Conservation (phyloP, 2,797 vertebrate genomes). For the Adrianichthys oophorus region DNA sequence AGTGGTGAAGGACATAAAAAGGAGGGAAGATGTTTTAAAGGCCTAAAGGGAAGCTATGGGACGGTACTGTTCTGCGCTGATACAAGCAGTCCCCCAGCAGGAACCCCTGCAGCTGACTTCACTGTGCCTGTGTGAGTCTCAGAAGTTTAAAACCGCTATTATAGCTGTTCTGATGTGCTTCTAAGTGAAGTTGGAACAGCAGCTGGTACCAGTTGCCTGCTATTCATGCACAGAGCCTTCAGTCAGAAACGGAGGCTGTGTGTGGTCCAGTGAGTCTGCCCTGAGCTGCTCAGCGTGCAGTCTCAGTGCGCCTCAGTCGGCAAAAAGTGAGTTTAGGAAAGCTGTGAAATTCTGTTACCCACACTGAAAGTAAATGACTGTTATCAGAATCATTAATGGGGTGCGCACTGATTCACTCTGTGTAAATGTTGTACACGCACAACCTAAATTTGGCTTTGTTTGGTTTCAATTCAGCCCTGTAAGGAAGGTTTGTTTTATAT, state of each 20-base stretch:
- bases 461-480: no score
- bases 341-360: slow-evolving; percentile 17
- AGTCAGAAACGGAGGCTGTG: slow-evolving; percentile 14
- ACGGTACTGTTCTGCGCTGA: no score
- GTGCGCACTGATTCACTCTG: background rate
- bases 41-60: no score
- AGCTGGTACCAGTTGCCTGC: slow-evolving; percentile 3
- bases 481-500: no score
- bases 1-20: no score
- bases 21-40: no score
- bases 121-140: background rate
- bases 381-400: slow-evolving; percentile 5
- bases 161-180: background rate
- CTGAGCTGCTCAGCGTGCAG: slow-evolving; percentile 29
- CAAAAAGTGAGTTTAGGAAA: slow-evolving; percentile 30
- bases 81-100: no score
- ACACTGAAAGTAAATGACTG: slow-evolving; percentile 8
- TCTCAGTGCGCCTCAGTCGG: slow-evolving; percentile 6
- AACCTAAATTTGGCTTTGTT: no score
- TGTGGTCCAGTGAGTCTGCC: slow-evolving; percentile 24
- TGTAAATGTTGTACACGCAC: background rate
- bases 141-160: background rate
- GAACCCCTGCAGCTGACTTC: background rate
- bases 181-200: background rate
- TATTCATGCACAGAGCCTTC: background rate